Evolutionary conservation across 2,113 vertebrate genomes (phyloP).

Genomic region (Synodontis membranacea): DNA sequence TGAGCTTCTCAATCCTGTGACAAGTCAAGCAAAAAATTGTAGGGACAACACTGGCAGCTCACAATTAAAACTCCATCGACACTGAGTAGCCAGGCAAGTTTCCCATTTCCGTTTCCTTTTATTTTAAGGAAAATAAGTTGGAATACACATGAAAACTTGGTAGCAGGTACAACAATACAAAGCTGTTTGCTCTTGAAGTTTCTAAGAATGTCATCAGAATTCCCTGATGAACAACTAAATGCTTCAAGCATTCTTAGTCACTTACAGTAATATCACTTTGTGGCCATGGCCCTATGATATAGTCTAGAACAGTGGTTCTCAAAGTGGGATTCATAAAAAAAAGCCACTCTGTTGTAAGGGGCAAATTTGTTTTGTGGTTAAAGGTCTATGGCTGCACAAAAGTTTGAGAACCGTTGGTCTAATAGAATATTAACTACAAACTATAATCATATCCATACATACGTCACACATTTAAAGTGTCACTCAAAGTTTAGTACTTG

Average conservation of each 20-base stretch:
- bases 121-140: not conserved
- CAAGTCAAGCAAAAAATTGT: constrained; percentile 51
- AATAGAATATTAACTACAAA: not conserved
- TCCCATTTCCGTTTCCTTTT: not conserved
- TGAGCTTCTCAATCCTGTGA: constrained; percentile 50
- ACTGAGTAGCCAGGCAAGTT: constrained; percentile 7
- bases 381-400: not conserved
- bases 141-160: not conserved
- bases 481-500: too few species aligned
- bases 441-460: not conserved
- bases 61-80: constrained; percentile 31
- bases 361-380: not conserved
- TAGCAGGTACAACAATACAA: not conserved
- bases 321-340: not conserved
- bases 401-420: not conserved
- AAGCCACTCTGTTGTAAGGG: not conserved
- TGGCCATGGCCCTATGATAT: not conserved
- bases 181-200: not conserved
- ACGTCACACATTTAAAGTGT: not conserved
- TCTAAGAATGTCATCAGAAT: constrained; percentile 4
- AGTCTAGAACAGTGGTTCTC: not conserved
- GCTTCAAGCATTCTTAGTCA: not conserved
- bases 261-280: not conserved
- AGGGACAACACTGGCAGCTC: constrained; percentile 47
- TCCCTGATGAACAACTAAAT: not conserved